phyloP scores from a whole-genome alignment of 2,888 invertebrate genomes.

The Drosophila limbata region DNA sequence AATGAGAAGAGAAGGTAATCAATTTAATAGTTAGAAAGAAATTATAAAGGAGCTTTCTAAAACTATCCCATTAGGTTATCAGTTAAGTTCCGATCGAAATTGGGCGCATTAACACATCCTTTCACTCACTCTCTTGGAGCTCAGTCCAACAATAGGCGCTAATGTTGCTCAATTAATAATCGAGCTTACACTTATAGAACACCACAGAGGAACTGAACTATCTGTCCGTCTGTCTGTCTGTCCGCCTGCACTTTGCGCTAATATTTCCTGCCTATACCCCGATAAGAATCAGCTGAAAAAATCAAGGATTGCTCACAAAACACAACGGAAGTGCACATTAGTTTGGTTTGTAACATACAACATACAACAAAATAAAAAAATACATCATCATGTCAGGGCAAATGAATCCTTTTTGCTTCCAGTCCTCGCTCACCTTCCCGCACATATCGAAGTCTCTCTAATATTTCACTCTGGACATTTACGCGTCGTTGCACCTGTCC shows the following conservation, averaged over 20 bases:
- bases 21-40: neutral
- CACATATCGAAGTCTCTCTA: conserved; percentile 11
- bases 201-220: neutral
- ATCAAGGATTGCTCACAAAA: conserved; percentile 68
- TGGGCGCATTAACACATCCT: conserved; percentile 73
- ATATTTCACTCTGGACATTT: conserved; percentile 59
- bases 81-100: conserved; percentile 47
- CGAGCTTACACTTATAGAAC: conserved; percentile 14
- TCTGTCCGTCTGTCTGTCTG: neutral
- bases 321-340: conserved; percentile 65
- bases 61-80: conserved; percentile 44
- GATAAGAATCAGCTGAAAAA: conserved; percentile 62
- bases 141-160: conserved; percentile 71
- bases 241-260: conserved; percentile 62
- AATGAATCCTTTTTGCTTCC: conserved; percentile 72
- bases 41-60: neutral
- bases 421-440: conserved; percentile 1
- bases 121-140: conserved; percentile 10
- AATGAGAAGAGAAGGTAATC: neutral
- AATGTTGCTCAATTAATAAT: conserved; percentile 75
- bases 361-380: conserved; percentile 39
- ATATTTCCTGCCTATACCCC: conserved; percentile 67
- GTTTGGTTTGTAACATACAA: conserved; percentile 24
- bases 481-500: conserved; percentile 68
- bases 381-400: conserved; percentile 70